Evolutionary conservation across 2,797 vertebrate genomes (phyloP), one percentile per base, ranked within the genome.

Genomic region (Falco cherrug): DNA sequence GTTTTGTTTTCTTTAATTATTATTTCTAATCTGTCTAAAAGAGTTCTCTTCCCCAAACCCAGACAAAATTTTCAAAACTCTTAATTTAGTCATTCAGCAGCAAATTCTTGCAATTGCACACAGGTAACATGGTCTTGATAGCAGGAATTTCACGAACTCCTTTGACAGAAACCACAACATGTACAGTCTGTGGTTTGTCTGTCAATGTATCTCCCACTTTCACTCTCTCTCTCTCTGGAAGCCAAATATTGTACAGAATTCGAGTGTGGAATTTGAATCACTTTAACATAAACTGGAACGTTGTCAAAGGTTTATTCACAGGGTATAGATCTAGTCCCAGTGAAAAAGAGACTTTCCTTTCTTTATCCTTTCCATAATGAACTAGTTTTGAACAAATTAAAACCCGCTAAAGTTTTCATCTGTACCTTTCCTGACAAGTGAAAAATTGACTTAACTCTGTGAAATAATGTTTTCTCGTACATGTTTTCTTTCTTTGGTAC

Each of bases 401-500:
- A 90, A 50, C 3, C 1, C 19, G 33, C 47, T 68, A 26, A 51
- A 60, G 26, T 83, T 87, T 64, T 85, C 84, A 41, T 35, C 53
- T 71, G 48, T 13, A 78, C 51, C 39, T 87, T 89, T 92, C 51
- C 39, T 61, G 74, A 89, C n/a, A 69, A 57, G 48, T 50, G 45
- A 92, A 93, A 94, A 91, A 89, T 53, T 9, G 37, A 76, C 39
- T 26, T 43, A 89, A 87, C 28, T 77, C 59, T 0, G 0, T 54
- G 53, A 91, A 96, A 89, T 61, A 91, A 85, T 69, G 65, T 87
- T 90, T 93, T 80, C 79, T 91, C 24, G 85, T 78, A 25, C 33
- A 59, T 87, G 61, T 92, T 94, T 95, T 92, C 65, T 79, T 65
- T 73, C 90, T 89, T 73, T 94, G 84, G 54, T 93, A 69, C 47